Conservation (phyloP, 2,888 invertebrate species). For the Sceliomorpha sp. region DNA sequence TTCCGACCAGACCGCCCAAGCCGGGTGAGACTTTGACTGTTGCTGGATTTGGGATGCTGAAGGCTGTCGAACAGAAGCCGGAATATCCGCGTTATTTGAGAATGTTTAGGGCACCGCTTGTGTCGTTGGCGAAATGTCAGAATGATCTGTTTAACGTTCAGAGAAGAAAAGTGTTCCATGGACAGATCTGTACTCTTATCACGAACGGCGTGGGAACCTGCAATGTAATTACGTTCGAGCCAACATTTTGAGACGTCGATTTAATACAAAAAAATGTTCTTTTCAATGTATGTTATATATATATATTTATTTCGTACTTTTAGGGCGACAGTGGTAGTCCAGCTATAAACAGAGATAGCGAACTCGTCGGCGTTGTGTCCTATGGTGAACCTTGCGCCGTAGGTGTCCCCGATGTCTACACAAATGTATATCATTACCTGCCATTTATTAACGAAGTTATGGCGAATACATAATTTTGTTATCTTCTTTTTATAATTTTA, state of each 20-base stretch:
- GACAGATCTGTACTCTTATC: not conserved
- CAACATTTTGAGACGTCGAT: not conserved
- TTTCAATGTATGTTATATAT: not conserved
- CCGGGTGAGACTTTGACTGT: not conserved
- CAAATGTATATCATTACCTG: slow-evolving; percentile 33
- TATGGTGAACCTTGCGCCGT: slow-evolving; percentile 49
- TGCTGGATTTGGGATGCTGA: not conserved
- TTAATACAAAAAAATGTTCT: not conserved
- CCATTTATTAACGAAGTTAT: slow-evolving; percentile 29
- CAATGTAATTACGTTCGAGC: not conserved
- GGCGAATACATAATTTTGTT: not conserved
- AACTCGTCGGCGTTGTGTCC: slow-evolving; percentile 53
- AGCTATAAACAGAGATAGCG: slow-evolving; percentile 20
- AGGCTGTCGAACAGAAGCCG: not conserved
- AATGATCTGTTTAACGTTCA: not conserved
- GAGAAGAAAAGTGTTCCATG: not conserved
- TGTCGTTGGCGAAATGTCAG: not conserved
- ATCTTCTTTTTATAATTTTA: not conserved
- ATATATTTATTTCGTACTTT: not conserved
- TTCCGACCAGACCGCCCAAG: not conserved
- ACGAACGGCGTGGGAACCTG: not conserved
- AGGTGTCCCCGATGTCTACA: slow-evolving; percentile 50
- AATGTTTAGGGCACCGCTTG: not conserved
- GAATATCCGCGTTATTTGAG: not conserved
- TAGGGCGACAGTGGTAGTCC: slow-evolving; percentile 39